Base-by-base conservation (phyloP, 2,113 vertebrate species). In the Propithecus coquereli region DNA sequence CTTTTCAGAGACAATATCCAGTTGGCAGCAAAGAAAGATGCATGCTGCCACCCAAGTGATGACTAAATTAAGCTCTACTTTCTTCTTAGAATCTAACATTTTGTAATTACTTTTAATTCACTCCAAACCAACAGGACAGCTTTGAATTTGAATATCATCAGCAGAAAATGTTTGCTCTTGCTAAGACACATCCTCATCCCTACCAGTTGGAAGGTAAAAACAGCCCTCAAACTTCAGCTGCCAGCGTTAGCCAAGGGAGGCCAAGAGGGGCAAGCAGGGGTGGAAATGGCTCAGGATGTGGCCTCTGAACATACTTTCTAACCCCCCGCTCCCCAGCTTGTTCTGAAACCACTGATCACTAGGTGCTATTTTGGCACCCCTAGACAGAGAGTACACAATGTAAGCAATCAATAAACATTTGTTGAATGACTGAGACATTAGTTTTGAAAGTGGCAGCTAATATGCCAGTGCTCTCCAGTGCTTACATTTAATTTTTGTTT, bases 41-140 rank as follows among this genome's bases (percentile, higher is more conserved):
- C 14, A 1, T 70, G 27, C 40, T 50, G 95, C 77, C 86, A 87
- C 70, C 40, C 61, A 90, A 93, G 37, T 73, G 40, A 91, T 87
- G 90, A 94, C 68, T 87, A 94, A 90, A 96, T 94, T 92, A 87
- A 95, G 90, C 34, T 43, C 81, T 47, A 22, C 83, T 95, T 90
- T 92, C 61, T 94, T 96, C 95, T 97, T 37, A 47, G 93, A 95
- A 85, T 81, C 61, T 77, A 68, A 90, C 86, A 93, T 96, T 82
- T 94, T 43, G 57, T 87, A 76, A 95, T 90, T 97, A 86, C 57
- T 81, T 97, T 93, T 93, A 97, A 92, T 76, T 71, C 85, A 95
- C 47, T 77, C 91, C 90, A 82, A 97, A 96, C 68, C 87, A 87
- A 79, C 22, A 80, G 85, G 65, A 81, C 77, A 84, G 81, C 65